These are phyloP conservation scores for Clarias pachynema DNA, from an alignment of 2,797 vertebrate genomes.

Conservation along the genomic window DNA sequence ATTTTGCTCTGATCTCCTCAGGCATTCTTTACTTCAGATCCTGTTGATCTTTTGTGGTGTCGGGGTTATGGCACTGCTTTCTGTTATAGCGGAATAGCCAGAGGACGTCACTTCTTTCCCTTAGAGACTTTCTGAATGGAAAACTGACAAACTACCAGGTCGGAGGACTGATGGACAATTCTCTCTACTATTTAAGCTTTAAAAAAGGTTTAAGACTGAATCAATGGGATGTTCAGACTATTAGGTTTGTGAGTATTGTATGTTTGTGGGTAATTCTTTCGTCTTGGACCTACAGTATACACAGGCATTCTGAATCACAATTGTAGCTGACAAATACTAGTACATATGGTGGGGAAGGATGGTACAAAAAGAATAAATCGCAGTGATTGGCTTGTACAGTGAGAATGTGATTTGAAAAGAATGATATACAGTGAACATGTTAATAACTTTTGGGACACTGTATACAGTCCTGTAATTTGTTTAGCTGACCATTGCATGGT, in stretches of 20 bases:
- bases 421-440: background rate
- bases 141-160: slow-evolving; percentile 12
- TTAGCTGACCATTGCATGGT: slow-evolving; percentile 13
- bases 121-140: slow-evolving; percentile 10
- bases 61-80: slow-evolving; percentile 88
- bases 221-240: slow-evolving; percentile 38
- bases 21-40: slow-evolving; percentile 88
- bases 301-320: slow-evolving; percentile 14
- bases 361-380: background rate
- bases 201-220: slow-evolving; percentile 25
- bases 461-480: background rate
- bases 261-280: slow-evolving; percentile 19
- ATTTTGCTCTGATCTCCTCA: slow-evolving; percentile 62
- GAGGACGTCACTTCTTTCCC: background rate
- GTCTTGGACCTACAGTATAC: slow-evolving; percentile 13
- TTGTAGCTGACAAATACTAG: background rate
- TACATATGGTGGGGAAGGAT: background rate
- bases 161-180: slow-evolving; percentile 27
- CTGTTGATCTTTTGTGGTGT: slow-evolving; percentile 88
- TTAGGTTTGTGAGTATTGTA: slow-evolving; percentile 26
- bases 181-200: slow-evolving; percentile 46
- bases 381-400: background rate
- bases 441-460: background rate
- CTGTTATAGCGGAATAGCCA: slow-evolving; percentile 75
- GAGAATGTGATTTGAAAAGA: background rate